These are phyloP conservation scores for Nomia melanderi DNA, from an alignment of 1,140 invertebrate species.

Conservation along the genomic window DNA sequence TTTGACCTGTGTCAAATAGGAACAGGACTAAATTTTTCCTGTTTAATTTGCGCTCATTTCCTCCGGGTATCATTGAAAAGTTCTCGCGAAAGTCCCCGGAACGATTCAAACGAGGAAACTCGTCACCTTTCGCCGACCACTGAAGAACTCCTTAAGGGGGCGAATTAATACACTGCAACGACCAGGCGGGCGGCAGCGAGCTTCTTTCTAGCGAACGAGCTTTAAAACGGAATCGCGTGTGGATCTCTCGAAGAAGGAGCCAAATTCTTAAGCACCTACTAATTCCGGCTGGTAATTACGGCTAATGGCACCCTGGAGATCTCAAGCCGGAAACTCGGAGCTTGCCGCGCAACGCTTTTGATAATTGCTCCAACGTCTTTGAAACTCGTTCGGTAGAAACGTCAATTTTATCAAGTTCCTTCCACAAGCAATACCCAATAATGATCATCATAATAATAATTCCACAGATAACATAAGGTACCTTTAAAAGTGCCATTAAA, in stretches of 20 bases:
- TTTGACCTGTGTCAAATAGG: too few species aligned
- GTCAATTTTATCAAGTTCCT: background rate
- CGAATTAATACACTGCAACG: background rate
- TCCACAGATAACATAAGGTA: background rate
- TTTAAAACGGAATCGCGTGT: background rate
- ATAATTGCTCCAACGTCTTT: constrained; percentile 8
- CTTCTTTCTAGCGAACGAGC: background rate
- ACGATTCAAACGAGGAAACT: background rate
- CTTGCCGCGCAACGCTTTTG: constrained; percentile 1
- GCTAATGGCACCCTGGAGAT: constrained; percentile 9
- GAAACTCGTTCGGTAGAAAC: background rate
- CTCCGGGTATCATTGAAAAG: too few species aligned
- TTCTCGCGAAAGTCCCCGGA: too few species aligned
- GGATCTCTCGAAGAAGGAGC: background rate
- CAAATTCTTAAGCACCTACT: constrained; percentile 28
- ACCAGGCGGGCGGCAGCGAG: background rate
- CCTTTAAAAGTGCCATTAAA: background rate
- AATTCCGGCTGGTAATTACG: constrained; percentile 17
- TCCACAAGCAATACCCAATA: background rate
- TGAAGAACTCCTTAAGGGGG: background rate
- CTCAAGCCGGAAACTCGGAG: background rate
- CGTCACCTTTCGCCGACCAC: too few species aligned
- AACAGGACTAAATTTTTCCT: too few species aligned
- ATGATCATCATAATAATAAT: background rate
- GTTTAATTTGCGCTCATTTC: too few species aligned